These are phyloP conservation scores for Galerucella pusilla DNA, from an alignment of 2,888 invertebrate species.

Conservation along the genomic window DNA sequence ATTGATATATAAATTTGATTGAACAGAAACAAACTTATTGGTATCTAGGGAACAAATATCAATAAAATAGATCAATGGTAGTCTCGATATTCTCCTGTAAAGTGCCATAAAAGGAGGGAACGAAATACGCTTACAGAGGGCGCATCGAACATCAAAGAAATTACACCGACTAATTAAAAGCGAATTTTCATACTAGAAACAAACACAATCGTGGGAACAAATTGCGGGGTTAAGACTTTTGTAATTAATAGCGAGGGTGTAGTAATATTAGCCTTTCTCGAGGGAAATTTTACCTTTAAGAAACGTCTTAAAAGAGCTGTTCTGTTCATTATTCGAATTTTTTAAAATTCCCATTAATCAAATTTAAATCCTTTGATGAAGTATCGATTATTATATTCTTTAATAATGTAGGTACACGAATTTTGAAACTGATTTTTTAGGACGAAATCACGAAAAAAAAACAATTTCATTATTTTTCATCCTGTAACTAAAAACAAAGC, in stretches of 20 bases:
- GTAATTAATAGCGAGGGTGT: constrained; percentile 19
- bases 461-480: too few species aligned
- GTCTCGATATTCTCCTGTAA: constrained; percentile 12
- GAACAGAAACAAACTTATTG: not conserved
- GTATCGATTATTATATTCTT: not conserved
- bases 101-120: constrained; percentile 7
- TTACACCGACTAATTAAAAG: constrained; percentile 29
- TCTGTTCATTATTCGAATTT: constrained; percentile 6
- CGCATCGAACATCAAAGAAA: constrained; percentile 22
- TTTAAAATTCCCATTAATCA: not conserved
- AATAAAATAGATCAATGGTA: constrained; percentile 16
- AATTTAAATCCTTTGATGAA: not conserved
- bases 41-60: constrained; percentile 13
- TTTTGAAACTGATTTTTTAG: not conserved
- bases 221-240: constrained; percentile 4
- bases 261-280: constrained; percentile 9
- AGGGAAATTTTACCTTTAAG: constrained; percentile 8
- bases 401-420: not conserved
- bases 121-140: constrained; percentile 2
- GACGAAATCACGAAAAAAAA: too few species aligned
- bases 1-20: not conserved
- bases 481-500: too few species aligned
- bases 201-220: constrained; percentile 17
- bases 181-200: constrained; percentile 19
- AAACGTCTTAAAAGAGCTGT: constrained; percentile 7